Conservation (phyloP, 2,113 vertebrate genomes). For the Caloenas nicobarica region DNA sequence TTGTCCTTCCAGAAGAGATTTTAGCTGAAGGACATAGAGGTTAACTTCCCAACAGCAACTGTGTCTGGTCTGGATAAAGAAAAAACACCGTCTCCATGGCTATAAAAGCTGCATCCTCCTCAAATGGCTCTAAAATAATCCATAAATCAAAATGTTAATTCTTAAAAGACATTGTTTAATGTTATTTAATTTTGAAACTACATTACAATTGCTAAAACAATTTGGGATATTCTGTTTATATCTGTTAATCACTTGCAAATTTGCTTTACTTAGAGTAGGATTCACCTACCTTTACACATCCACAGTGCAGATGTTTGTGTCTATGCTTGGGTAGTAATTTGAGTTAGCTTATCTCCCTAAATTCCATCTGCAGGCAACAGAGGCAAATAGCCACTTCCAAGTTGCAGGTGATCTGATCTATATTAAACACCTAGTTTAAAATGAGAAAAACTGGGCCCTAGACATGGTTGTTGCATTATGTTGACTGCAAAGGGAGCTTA, state of each 20-base stretch:
- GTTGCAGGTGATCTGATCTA: neutral
- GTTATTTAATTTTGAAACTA: neutral
- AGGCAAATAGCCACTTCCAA: neutral
- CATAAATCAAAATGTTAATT: neutral
- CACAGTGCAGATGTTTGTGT: neutral
- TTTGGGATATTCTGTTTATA: neutral
- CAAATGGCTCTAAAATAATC: neutral
- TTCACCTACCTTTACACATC: neutral
- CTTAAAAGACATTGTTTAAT: neutral
- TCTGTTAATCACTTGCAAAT: neutral
- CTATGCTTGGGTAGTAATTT: neutral
- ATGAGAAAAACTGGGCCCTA: neutral
- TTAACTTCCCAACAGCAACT: neutral
- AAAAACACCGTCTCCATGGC: neutral
- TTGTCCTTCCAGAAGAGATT: neutral
- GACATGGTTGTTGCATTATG: neutral
- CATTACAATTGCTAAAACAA: neutral
- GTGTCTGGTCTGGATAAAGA: neutral
- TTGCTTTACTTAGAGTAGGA: neutral
- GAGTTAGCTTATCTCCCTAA: neutral
- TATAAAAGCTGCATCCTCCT: neutral
- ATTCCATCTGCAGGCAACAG: neutral
- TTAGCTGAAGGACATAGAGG: neutral
- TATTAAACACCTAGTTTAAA: neutral
- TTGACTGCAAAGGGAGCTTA: neutral